Base-by-base conservation (phyloP, 2,797 vertebrate genomes). In the Spatula clypeata region DNA sequence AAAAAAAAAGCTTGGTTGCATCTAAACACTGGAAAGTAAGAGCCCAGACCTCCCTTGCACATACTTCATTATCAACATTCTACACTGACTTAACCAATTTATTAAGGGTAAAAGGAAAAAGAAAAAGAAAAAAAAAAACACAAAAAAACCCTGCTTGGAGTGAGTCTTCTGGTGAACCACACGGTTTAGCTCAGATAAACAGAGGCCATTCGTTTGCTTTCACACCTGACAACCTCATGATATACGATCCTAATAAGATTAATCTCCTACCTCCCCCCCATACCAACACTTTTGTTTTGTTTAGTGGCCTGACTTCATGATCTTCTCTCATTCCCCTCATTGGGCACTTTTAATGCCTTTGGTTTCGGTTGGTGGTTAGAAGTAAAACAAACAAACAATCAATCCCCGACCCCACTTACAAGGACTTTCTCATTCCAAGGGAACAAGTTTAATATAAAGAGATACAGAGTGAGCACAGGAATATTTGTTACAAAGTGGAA, bases 231-330 rank as follows among this genome's bases (percentile, higher is more conserved):
- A 99, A 98, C 96, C 96, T 96, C 95, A 98, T 99, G 99, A 99
- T 99, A 98, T 99, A 99, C 95, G 98, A 99, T 99, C 98, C 98
- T 98, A 99, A 99, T 99, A 99, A 99, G 99, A 99, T 99, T 99
- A 99, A 99, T 99, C 97, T 98, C 96, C 86, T 94, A 86, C 94
- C 93, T 87, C 73, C 88, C 90, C 97, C 95, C 94, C 92, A 32
- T 92, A 81, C 61, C 53, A 88, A 90, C 94, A 96, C 90, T 96
- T 93, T 96, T 96, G 97, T 96, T 98, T 97, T 94, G 95, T 97
- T 97, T 96, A 94, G 95, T 94, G 82, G 92, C 88, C 87, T 93
- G 93, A 96, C 94, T 94, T 96, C 13, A 23, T 95, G 96, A 94
- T 97, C 94, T 95, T 88, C 96, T 88, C 98, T 98, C 96, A 97